phyloP scores from a whole-genome alignment of 2,797 vertebrate genomes.

The Nothura maculosa region DNA sequence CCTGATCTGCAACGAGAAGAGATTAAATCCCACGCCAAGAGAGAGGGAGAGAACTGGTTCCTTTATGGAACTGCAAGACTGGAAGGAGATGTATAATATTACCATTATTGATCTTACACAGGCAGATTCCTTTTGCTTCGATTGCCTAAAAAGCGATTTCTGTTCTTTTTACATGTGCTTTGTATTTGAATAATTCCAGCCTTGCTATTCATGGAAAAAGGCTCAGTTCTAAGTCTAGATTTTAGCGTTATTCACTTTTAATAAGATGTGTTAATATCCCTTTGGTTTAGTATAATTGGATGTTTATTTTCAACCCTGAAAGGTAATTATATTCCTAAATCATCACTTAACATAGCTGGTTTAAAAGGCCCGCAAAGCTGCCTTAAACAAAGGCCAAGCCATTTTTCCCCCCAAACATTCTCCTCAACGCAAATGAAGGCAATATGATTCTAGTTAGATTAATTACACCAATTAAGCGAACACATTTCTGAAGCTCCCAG shows the following conservation, averaged over 20 bases:
- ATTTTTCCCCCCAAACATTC: not conserved
- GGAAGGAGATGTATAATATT: not conserved
- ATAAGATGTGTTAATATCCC: not conserved
- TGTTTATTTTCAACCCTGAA: conserved; percentile 34
- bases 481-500: not conserved
- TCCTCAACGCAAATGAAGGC: not conserved
- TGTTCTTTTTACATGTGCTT: not conserved
- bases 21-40: not conserved
- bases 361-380: not conserved
- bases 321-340: conserved; percentile 31
- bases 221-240: conserved; percentile 23
- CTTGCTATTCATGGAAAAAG: not conserved
- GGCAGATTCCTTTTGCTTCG: not conserved
- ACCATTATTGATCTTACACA: not conserved
- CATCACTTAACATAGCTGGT: not conserved
- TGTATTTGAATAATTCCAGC: not conserved
- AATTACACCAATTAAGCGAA: conserved; percentile 1
- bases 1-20: not conserved
- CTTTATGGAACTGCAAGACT: not conserved
- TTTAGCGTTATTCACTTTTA: not conserved
- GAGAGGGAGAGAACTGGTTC: not conserved
- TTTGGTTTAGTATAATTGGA: conserved; percentile 45
- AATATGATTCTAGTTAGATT: not conserved
- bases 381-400: not conserved
- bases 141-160: not conserved